Evolutionary conservation across 2,113 vertebrate species (phyloP).

Genomic region (Mesitornis unicolor): DNA sequence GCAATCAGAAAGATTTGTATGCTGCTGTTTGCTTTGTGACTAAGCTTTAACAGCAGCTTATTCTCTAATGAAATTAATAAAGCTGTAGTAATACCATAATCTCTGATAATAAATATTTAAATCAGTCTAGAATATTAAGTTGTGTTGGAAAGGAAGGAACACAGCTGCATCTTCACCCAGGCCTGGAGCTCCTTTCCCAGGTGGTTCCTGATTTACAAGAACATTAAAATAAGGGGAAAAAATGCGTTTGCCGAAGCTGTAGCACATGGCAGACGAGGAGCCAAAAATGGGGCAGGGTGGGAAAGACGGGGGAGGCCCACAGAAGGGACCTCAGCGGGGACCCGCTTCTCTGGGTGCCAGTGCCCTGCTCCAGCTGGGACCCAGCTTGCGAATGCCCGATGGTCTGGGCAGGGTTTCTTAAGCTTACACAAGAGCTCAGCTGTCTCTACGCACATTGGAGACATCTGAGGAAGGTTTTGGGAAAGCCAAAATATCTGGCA

Average conservation of each 20-base stretch:
- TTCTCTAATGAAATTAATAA: slow-evolving; percentile 10
- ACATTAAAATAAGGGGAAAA: background rate
- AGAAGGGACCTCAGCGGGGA: background rate
- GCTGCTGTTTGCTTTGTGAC: background rate
- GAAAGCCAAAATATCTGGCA: background rate
- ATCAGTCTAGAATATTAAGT: background rate
- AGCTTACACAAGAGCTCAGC: background rate
- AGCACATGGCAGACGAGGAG: background rate
- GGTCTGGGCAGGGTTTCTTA: fast-evolving
- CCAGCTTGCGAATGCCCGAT: fast-evolving
- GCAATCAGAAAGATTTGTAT: background rate
- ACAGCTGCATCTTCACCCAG: background rate
- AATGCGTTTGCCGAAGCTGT: background rate
- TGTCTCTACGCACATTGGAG: background rate
- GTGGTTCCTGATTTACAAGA: background rate
- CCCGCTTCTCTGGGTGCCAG: background rate
- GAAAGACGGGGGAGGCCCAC: background rate
- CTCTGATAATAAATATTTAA: background rate
- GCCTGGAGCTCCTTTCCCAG: background rate
- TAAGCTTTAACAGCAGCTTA: background rate
- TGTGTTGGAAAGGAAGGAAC: background rate
- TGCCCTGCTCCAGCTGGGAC: background rate
- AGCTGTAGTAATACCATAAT: background rate
- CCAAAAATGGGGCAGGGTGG: too few species aligned
- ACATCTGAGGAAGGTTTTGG: background rate